Base-by-base conservation (phyloP, 2,113 vertebrate species). In the Leiothrix lutea region DNA sequence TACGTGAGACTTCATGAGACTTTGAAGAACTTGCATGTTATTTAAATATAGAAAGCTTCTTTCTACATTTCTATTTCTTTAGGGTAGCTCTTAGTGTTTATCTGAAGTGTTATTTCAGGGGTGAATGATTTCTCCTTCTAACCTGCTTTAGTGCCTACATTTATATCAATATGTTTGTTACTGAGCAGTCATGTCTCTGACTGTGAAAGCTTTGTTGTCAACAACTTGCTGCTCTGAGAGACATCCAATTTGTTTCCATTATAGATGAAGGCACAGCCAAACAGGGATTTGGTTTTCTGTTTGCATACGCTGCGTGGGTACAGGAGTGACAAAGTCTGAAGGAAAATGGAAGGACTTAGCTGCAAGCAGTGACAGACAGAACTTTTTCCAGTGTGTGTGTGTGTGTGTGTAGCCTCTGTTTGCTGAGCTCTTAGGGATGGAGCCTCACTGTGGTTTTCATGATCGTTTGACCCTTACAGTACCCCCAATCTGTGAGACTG, bases 91-190 rank as follows among this genome's bases (percentile, higher is more conserved):
- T 64, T 79, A 48, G 14, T 36, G n/a, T 90, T 57, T 51, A 82
- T 83, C 65, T 86, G 94, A 96, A 94, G 67, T 57, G 74, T 74
- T 97, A 90, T 95, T 97, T 96, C 79, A 94, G 74, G 94, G 93
- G 66, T 94, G 57, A 97, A 44, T 82, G 60, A 92, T 92, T 96
- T 94, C 71, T 80, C 80, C 90, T 92, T 61, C 57, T 72, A 65
- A 82, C 84, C 93, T 88, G 83, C 64, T 92, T 86, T 77, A 35
- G 29, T 71, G 74, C 73, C 62, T 72, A 33, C 35, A 21, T 80
- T 82, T 72, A 54, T 97, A 80, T 94, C 90, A 85, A 50, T 94
- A 40, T 42, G 81, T 92, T 93, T 94, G 88, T 81, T 90, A 58
- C 71, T 22, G 25, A 86, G 74, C 62, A 58, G 71, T 91, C 64